phyloP scores from a whole-genome alignment of 1,140 invertebrate genomes.

The Drosophila bocqueti region DNA sequence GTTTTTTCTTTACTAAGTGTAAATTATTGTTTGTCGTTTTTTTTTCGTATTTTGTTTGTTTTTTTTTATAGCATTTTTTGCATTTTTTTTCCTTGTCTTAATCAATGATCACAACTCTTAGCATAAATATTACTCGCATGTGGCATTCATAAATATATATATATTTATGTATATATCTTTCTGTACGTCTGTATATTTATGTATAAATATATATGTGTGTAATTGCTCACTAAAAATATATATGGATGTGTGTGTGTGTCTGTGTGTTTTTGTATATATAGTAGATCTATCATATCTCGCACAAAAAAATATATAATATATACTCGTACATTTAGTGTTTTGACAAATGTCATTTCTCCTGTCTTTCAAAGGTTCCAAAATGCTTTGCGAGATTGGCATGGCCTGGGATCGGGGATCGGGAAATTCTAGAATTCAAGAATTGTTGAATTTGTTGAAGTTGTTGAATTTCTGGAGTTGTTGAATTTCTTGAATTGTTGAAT shows the following conservation, averaged over 20 bases:
- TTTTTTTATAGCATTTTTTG: slow-evolving; percentile 44
- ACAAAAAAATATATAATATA: slow-evolving; percentile 46
- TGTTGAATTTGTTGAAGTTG: background rate
- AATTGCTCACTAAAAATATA: slow-evolving; percentile 54
- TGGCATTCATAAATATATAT: slow-evolving; percentile 68
- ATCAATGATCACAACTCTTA: slow-evolving; percentile 85
- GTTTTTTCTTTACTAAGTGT: slow-evolving; percentile 50
- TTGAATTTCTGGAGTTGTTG: background rate
- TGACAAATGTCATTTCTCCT: slow-evolving; percentile 39
- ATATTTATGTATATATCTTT: slow-evolving; percentile 50
- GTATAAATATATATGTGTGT: slow-evolving; percentile 44
- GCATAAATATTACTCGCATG: slow-evolving; percentile 81
- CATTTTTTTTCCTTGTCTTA: slow-evolving; percentile 69
- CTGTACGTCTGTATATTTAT: slow-evolving; percentile 52
- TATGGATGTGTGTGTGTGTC: slow-evolving; percentile 27
- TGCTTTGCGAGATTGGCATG: slow-evolving; percentile 7
- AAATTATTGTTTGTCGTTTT: slow-evolving; percentile 42
- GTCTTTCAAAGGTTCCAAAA: slow-evolving; percentile 38
- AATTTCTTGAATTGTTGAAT: background rate
- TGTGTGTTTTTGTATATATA: slow-evolving; percentile 20
- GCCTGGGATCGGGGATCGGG: slow-evolving; percentile 9
- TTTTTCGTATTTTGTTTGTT: slow-evolving; percentile 22
- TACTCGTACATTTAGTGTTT: slow-evolving; percentile 21
- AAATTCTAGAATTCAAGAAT: slow-evolving; percentile 8
- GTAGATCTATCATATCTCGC: slow-evolving; percentile 50